phyloP scores from a whole-genome alignment of 2,888 invertebrate genomes.

The Pammene aurita region DNA sequence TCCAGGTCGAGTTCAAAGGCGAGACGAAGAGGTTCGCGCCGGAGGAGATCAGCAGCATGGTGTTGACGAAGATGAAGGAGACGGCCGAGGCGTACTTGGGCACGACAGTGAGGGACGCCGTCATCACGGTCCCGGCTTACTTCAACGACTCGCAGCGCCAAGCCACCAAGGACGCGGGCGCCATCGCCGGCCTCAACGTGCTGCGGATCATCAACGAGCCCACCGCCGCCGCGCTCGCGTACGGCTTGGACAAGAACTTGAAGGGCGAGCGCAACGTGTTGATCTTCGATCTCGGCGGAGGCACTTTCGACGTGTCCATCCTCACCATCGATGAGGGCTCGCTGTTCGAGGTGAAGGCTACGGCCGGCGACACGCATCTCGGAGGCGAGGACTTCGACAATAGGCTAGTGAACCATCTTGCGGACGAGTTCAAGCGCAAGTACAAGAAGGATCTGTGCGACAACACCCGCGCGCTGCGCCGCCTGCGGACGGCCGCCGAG shows the following conservation, averaged over 20 bases:
- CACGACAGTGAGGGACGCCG: conserved; percentile 84
- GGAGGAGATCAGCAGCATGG: conserved; percentile 86
- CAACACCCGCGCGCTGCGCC: conserved; percentile 85
- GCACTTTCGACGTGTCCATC: conserved; percentile 90
- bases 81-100: conserved; percentile 73
- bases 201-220: conserved; percentile 85
- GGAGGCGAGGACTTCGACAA: conserved; percentile 87
- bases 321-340: conserved; percentile 89
- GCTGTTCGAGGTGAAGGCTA: conserved; percentile 88
- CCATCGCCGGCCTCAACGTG: conserved; percentile 81
- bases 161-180: conserved; percentile 89
- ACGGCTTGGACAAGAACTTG: conserved; percentile 85
- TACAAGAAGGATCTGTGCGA: conserved; percentile 84
- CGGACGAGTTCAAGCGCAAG: conserved; percentile 86
- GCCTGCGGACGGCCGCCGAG: conserved; percentile 87
- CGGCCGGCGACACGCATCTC: conserved; percentile 90
- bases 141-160: conserved; percentile 56
- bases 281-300: conserved; percentile 82
- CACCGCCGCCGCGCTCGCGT: conserved; percentile 86
- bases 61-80: conserved; percentile 52
- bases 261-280: conserved; percentile 80
- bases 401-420: conserved; percentile 83
- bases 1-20: conserved; percentile 84
- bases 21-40: conserved; percentile 83
- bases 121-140: conserved; percentile 88